Percentiles rank a stretch among this genome's conserved stretches.
Evolutionary conservation across 2,888 invertebrate species (phyloP).

Genomic region (Muscina levida): DNA sequence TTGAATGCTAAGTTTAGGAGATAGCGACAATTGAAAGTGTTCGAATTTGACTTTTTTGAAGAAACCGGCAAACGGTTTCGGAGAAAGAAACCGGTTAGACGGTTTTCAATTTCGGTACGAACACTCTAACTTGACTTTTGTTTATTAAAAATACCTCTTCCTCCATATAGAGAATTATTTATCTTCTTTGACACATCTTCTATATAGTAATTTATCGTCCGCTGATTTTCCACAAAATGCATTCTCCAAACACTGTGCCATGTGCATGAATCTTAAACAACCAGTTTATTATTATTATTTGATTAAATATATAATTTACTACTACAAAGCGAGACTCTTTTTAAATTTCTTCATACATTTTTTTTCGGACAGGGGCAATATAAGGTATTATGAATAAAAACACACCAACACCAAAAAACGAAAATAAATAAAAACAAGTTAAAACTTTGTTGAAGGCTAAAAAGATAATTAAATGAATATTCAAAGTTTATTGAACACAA

Average conservation of each 20-base stretch:
- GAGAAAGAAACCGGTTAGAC: too few species aligned
- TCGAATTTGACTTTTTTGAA: too few species aligned
- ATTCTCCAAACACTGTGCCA: neutral
- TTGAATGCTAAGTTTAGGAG: too few species aligned
- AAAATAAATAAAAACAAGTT: neutral
- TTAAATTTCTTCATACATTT: constrained; percentile 2
- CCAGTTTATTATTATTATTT: constrained; percentile 6
- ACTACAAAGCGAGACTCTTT: neutral
- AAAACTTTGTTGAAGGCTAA: constrained; percentile 47
- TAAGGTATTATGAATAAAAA: neutral
- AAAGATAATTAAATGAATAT: constrained; percentile 51
- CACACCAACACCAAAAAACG: neutral
- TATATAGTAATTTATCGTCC: too few species aligned
- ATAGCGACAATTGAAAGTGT: too few species aligned
- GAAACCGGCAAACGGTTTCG: too few species aligned
- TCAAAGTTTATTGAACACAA: constrained; percentile 32
- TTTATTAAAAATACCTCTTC: too few species aligned
- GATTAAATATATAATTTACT: neutral
- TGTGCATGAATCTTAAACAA: neutral
- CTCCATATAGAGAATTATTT: too few species aligned
- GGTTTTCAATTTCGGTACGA: too few species aligned
- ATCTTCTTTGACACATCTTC: too few species aligned
- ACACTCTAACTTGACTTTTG: too few species aligned
- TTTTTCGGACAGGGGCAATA: neutral
- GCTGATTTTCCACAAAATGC: too few species aligned